Conservation (phyloP, 1,140 invertebrate genomes). For the Drosophila pachea region DNA sequence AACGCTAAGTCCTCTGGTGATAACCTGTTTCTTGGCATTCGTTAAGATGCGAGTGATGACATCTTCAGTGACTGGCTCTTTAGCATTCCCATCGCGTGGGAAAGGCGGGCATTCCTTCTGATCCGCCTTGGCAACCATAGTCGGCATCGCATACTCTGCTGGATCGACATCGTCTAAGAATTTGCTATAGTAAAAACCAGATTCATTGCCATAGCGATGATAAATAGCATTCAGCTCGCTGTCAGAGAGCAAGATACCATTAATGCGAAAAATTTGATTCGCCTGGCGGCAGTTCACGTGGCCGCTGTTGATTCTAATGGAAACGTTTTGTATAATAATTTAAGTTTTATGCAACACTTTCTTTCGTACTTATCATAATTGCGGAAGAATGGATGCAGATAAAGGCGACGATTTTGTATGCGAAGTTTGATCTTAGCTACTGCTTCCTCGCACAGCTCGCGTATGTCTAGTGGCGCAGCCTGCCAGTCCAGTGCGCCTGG, state of each 20-base stretch:
- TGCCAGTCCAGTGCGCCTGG: slow-evolving; percentile 80
- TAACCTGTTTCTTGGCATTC: slow-evolving; percentile 85
- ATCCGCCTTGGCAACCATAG: slow-evolving; percentile 52
- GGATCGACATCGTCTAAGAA: slow-evolving; percentile 82
- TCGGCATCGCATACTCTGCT: slow-evolving; percentile 70
- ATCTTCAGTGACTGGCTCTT: slow-evolving; percentile 76
- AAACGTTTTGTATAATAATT: not conserved
- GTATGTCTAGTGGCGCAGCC: slow-evolving; percentile 58
- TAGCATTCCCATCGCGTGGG: slow-evolving; percentile 27
- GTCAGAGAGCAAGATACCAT: slow-evolving; percentile 82
- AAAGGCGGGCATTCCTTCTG: slow-evolving; percentile 57
- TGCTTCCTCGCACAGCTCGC: slow-evolving; percentile 81
- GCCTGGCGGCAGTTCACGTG: slow-evolving; percentile 84
- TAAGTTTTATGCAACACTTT: not conserved
- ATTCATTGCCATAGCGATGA: slow-evolving; percentile 83
- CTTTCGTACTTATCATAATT: slow-evolving; percentile 83
- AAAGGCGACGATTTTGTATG: slow-evolving; percentile 80
- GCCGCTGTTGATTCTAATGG: slow-evolving; percentile 82
- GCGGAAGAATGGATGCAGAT: slow-evolving; percentile 83
- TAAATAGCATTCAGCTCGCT: slow-evolving; percentile 84
- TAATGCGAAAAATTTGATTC: slow-evolving; percentile 83
- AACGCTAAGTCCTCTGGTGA: slow-evolving; percentile 83
- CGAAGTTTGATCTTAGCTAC: slow-evolving; percentile 80
- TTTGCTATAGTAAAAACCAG: slow-evolving; percentile 85
- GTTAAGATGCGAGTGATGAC: slow-evolving; percentile 85